Evolutionary conservation across 2,113 vertebrate species (phyloP), one percentile per base, ranked within the genome.

Genomic region (Chloroceryle aenea): DNA sequence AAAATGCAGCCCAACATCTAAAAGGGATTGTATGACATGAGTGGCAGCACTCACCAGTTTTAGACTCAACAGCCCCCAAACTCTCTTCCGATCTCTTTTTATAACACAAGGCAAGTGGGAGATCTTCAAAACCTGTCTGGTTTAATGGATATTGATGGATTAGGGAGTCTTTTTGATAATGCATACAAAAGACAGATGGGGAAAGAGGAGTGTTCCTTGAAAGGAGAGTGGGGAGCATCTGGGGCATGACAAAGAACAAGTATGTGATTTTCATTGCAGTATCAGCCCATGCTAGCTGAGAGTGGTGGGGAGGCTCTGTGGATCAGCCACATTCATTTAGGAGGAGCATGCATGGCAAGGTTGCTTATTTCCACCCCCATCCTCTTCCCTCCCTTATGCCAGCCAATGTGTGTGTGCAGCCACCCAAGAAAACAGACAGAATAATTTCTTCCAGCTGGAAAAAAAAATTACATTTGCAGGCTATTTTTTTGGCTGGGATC

Each of bases 401-500:
- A 93, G 76, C 88, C 61, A 77, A n/a, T 84, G 64, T 7, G 43
- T 56, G 89, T 95, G 89, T 36, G 86, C 80, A 96, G 80, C 64
- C 91, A 97, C 89, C 68, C 93, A 92, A 95, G 76, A 92, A 93
- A 92, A 23, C 86, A 95, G 95, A 84, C 89, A 75, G 64, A 62
- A 85, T 75, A 93, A 47, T 56, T 71, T 67, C 76, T 84, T 89
- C 83, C 92, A 96, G 55, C 34, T 81, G 80, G 81, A 13, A 48
- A 71, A 47, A 22, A 32, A 15, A 13, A 85, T 47, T n/a, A 40
- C n/a, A 63, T 30, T 43, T n/a, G 13, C 59, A 62, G 75, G 92
- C 78, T 68, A 26, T 69, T 95, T 95, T 82, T 69, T 69, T 90
- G 78, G 88, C 85, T 48, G 53, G 48, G 75, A 83, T 61, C n/a